These are phyloP conservation scores for Protonibea diacanthus DNA, from an alignment of 2,797 vertebrate species.

Conservation along the genomic window DNA sequence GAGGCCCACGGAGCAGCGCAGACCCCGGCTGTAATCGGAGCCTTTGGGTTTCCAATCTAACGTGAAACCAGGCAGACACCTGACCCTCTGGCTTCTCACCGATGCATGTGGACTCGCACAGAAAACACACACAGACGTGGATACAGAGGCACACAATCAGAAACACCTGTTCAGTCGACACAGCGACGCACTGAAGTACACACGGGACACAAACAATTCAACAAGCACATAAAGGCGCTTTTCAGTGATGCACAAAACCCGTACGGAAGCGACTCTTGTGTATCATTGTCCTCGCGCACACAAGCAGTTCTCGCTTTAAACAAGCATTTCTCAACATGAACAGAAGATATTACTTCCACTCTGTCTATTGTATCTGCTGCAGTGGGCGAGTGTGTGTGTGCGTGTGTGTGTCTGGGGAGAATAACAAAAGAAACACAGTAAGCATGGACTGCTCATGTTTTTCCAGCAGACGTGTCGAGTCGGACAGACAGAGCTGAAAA, in stretches of 20 bases:
- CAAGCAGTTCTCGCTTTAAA: slow-evolving; percentile 42
- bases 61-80: slow-evolving; percentile 74
- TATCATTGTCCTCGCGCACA: slow-evolving; percentile 29
- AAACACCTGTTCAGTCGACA: slow-evolving; percentile 52
- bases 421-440: slow-evolving; percentile 44
- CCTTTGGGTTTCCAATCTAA: slow-evolving; percentile 71
- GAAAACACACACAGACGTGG: slow-evolving; percentile 16
- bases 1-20: slow-evolving; percentile 57
- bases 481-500: slow-evolving; percentile 66
- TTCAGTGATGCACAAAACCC: slow-evolving; percentile 37
- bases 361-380: slow-evolving; percentile 38
- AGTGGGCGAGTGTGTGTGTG: slow-evolving; percentile 7
- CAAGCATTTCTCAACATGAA: slow-evolving; percentile 45
- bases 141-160: slow-evolving; percentile 24
- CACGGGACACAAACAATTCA: slow-evolving; percentile 33
- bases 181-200: slow-evolving; percentile 5
- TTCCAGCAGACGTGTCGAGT: slow-evolving; percentile 71
- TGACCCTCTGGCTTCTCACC: slow-evolving; percentile 45
- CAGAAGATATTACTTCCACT: slow-evolving; percentile 34
- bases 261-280: slow-evolving; percentile 30
- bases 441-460: slow-evolving; percentile 54
- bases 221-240: slow-evolving; percentile 8
- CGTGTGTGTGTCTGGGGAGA: slow-evolving; percentile 38
- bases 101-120: slow-evolving; percentile 17
- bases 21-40: slow-evolving; percentile 75